Base-by-base conservation (phyloP, 1,140 invertebrate species). In the Nasonia giraulti region DNA sequence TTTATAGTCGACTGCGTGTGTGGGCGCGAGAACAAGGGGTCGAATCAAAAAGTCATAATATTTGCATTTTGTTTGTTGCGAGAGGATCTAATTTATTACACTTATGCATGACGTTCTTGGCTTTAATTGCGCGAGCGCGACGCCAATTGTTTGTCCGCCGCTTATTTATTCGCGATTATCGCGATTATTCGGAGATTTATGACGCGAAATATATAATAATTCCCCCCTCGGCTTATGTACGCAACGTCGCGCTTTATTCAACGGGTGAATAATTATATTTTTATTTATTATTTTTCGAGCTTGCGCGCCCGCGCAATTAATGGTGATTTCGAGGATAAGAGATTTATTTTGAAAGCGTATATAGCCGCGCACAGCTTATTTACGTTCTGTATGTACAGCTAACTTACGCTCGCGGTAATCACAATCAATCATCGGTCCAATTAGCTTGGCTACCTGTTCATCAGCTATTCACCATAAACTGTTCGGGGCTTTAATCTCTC, bases 31-130 rank as follows among this genome's bases (percentile, higher is more conserved):
- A 47, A 27, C 20, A 37, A 37, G 12, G 33, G 76, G 33, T 27
- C 27, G 37, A 80, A 47, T 80, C 79, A 80, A 80, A 80, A 80
- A 80, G 17, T 80, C 79, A 47, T 80, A 71, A 80, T 80, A 62
- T 80, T 80, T 80, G 66, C 62, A 80, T 80, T 80, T 47, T 27
- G 10, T 80, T 80, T 44, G 79, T 79, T 47, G 23, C 14, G 20
- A 14, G 20, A 14, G 11, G 2, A 23, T 40, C 62, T 69, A 80
- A 80, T 80, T 80, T 80, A 66, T 80, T 62, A n/a, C 3, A 27
- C 23, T 37, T 37, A 44, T 44, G 37, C 31, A 1, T 37, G 77
- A 79, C 17, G 55, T 78, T 33, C 62, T 78, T 37, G 33, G 50
- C 75, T 77, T 77, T 47, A 77, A 77, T 77, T 77, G 33, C 33